phyloP scores from a whole-genome alignment of 2,797 vertebrate species.

The Peromyscus attwateri region DNA sequence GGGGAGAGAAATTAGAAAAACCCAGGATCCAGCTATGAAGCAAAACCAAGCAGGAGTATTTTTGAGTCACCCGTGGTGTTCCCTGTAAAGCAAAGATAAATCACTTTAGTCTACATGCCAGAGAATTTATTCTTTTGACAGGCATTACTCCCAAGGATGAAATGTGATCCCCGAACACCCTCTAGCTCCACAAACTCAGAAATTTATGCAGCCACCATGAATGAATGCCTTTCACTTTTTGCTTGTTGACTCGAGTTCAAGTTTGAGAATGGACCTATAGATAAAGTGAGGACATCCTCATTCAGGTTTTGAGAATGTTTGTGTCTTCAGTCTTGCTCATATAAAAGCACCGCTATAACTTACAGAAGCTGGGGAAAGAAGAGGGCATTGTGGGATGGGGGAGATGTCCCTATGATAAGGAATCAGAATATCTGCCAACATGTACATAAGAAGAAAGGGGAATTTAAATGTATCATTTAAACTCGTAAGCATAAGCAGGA shows the following conservation, averaged over 20 bases:
- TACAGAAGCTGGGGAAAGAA: not conserved
- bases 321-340: not conserved
- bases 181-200: not conserved
- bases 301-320: not conserved
- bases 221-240: not conserved
- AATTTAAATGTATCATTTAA: not conserved
- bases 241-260: not conserved
- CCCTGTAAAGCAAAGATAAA: not conserved
- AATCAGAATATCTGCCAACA: not conserved
- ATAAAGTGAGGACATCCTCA: not conserved
- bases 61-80: slow-evolving; percentile 12
- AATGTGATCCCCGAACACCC: not conserved
- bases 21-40: not conserved
- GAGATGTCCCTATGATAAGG: not conserved
- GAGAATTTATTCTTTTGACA: not conserved
- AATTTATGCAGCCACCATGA: not conserved
- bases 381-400: not conserved
- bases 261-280: not conserved
- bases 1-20: not conserved
- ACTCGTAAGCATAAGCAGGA: not conserved
- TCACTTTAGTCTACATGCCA: not conserved
- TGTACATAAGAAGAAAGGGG: not conserved
- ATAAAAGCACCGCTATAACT: not conserved
- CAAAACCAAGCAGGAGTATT: not conserved
- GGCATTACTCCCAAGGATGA: not conserved